phyloP scores from a whole-genome alignment of 2,113 vertebrate species.

The Corythornis cristatus region DNA sequence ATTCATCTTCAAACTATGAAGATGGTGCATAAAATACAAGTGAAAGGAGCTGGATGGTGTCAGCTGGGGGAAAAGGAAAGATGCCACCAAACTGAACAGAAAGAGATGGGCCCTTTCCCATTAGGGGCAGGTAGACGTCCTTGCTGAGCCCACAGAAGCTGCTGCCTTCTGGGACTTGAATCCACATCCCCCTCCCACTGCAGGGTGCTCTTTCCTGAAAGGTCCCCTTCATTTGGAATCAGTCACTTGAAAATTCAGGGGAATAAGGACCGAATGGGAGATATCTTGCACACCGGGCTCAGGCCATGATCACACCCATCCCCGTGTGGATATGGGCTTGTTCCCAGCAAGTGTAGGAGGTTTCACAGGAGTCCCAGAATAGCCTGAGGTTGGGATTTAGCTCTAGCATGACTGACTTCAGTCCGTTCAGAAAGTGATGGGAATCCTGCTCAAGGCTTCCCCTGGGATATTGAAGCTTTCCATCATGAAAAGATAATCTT shows the following conservation, averaged over 20 bases:
- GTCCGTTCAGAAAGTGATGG: background rate
- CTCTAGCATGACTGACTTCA: background rate
- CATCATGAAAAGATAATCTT: background rate
- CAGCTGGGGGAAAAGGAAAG: background rate
- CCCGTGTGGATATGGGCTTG: rapidly evolving
- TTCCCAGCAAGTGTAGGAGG: background rate
- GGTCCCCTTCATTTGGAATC: background rate
- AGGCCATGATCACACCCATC: rapidly evolving
- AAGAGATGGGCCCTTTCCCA: background rate
- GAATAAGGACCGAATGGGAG: background rate
- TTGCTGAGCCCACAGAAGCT: background rate
- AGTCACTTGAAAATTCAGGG: background rate
- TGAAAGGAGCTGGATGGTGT: no score
- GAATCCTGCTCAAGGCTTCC: background rate
- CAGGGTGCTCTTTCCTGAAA: background rate
- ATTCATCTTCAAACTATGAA: background rate
- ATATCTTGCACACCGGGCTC: background rate
- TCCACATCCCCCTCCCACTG: background rate
- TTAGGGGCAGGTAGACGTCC: background rate
- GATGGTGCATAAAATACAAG: background rate
- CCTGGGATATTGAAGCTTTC: background rate
- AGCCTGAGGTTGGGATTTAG: background rate
- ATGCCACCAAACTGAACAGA: background rate
- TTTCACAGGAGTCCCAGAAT: background rate
- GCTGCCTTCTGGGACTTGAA: background rate